Evolutionary conservation across 2,888 invertebrate species (phyloP).

Genomic region (Himalopsyche anomala): DNA sequence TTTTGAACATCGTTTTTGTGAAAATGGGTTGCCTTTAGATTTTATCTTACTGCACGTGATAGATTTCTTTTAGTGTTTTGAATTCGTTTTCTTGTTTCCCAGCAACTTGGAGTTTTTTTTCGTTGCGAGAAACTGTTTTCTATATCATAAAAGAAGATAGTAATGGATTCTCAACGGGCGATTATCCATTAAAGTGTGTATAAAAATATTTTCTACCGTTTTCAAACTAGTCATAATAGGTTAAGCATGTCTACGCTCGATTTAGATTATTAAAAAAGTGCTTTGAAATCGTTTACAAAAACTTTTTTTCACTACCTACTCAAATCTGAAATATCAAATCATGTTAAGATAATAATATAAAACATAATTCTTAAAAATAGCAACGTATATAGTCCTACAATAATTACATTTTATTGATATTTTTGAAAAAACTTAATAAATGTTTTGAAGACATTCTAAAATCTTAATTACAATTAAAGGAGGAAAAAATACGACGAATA

Average conservation of each 20-base stretch:
- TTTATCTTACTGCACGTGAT: neutral
- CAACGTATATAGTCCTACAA: neutral
- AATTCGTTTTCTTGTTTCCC: conserved; percentile 9
- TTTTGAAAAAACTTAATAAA: too few relatives aligned
- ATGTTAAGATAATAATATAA: too few relatives aligned
- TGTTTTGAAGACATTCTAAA: too few relatives aligned
- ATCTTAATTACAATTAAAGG: too few relatives aligned
- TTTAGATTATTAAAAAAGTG: too few relatives aligned
- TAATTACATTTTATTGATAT: too few relatives aligned
- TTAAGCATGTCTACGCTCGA: too few relatives aligned
- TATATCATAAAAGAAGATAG: neutral
- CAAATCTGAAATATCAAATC: too few relatives aligned
- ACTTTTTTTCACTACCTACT: too few relatives aligned
- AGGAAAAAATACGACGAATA: too few relatives aligned
- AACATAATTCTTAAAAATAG: too few relatives aligned
- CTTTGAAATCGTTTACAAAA: too few relatives aligned
- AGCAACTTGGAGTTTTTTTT: neutral
- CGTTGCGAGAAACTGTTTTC: neutral
- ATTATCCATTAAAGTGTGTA: neutral
- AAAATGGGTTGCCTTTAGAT: conserved; percentile 24
- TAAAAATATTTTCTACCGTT: conserved; percentile 37
- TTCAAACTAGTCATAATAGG: neutral
- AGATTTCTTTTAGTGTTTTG: conserved; percentile 19
- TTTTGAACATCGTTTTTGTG: conserved; percentile 23
- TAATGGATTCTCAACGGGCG: neutral